Conservation (phyloP, 1,140 invertebrate genomes). For the Colletes latitarsis region DNA sequence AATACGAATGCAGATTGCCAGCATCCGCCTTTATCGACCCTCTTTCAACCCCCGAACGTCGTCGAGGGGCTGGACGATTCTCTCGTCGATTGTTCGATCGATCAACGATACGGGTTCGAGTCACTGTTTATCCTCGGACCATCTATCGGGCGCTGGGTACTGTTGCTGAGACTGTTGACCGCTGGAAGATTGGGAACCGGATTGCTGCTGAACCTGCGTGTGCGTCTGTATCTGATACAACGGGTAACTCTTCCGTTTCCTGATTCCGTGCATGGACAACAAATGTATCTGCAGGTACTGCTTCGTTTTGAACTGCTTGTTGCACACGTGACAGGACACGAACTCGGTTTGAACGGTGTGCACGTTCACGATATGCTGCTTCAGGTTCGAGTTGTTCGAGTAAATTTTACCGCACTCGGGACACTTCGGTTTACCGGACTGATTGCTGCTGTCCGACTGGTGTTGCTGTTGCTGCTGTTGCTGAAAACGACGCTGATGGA, state of each 20-base stretch:
- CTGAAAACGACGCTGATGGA: conserved; percentile 60
- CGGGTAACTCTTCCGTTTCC: conserved; percentile 83
- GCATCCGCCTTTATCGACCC: conserved; percentile 34
- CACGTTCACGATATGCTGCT: conserved; percentile 88
- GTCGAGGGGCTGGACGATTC: background rate
- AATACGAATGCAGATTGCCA: conserved; percentile 28
- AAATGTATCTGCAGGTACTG: conserved; percentile 87
- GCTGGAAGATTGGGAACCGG: conserved; percentile 54
- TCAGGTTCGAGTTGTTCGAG: conserved; percentile 86
- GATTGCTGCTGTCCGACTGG: conserved; percentile 57
- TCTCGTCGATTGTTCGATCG: background rate
- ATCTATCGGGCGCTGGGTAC: conserved; percentile 64
- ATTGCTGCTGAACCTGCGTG: conserved; percentile 60
- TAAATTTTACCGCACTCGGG: conserved; percentile 86
- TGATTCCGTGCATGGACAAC: conserved; percentile 86
- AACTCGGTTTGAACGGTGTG: conserved; percentile 86
- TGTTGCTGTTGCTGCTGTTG: conserved; percentile 54
- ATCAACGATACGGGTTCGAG: conserved; percentile 7
- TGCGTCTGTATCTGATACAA: conserved; percentile 76
- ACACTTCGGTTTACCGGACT: conserved; percentile 83
- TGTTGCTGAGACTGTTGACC: conserved; percentile 67
- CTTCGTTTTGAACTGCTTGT: conserved; percentile 86
- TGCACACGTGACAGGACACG: conserved; percentile 85
- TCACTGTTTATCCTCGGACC: conserved; percentile 74
- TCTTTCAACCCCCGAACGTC: background rate